Conservation (phyloP, 2,888 invertebrate genomes). For the Eretmocerus hayati region DNA sequence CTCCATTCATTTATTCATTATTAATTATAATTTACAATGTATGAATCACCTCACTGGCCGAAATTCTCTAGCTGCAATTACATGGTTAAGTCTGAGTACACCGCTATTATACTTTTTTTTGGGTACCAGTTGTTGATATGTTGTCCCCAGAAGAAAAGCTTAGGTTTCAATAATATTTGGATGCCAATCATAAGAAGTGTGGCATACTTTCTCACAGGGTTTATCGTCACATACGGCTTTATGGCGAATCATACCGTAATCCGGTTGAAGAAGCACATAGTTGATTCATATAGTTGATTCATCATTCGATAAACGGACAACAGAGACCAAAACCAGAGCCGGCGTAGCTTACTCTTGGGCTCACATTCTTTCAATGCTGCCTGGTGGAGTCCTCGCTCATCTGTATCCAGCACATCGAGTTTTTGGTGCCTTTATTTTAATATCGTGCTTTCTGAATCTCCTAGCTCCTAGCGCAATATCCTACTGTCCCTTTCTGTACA, state of each 20-base stretch:
- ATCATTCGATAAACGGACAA: constrained; percentile 73
- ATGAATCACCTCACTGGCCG: too few relatives aligned
- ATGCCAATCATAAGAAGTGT: neutral
- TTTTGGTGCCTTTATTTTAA: constrained; percentile 90
- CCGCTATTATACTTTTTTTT: too few relatives aligned
- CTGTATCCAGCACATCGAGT: constrained; percentile 95
- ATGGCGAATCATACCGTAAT: constrained; percentile 98
- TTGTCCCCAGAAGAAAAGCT: too few relatives aligned
- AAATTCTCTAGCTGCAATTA: too few relatives aligned
- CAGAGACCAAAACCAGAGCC: constrained; percentile 75
- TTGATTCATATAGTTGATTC: too few relatives aligned
- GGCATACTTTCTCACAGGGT: constrained; percentile 48
- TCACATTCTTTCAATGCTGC: constrained; percentile 95
- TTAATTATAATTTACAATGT: too few relatives aligned
- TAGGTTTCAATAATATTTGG: too few relatives aligned
- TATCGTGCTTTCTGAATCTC: constrained; percentile 87
- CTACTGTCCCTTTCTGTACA: constrained; percentile 71
- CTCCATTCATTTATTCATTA: too few relatives aligned
- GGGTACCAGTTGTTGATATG: too few relatives aligned
- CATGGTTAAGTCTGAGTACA: too few relatives aligned
- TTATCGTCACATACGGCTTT: constrained; percentile 97
- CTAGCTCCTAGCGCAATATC: constrained; percentile 87
- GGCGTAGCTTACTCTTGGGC: constrained; percentile 99
- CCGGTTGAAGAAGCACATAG: constrained; percentile 65
- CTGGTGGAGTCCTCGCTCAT: constrained; percentile 95